Conservation (phyloP, 2,113 vertebrate genomes). For the Microcebus jonahi region DNA sequence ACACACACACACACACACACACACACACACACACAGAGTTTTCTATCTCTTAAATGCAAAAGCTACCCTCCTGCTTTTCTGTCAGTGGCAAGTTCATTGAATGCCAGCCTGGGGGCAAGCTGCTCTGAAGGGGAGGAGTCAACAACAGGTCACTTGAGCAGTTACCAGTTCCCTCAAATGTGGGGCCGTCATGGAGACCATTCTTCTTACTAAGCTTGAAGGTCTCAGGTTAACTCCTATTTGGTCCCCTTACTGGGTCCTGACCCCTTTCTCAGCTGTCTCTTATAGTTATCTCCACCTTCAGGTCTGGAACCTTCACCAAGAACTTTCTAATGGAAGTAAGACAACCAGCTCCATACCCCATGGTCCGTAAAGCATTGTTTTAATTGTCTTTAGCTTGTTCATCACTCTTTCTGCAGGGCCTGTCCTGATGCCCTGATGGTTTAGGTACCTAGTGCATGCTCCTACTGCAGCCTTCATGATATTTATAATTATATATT, state of each 20-base stretch:
- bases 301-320: neutral
- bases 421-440: neutral
- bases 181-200: neutral
- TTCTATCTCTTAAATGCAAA: constrained; percentile 36
- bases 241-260: neutral
- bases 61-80: neutral
- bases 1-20: no score
- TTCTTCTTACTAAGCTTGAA: neutral
- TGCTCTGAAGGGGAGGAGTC: neutral
- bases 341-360: neutral
- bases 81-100: neutral
- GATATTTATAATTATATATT: neutral
- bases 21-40: neutral
- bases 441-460: neutral
- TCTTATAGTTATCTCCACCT: neutral
- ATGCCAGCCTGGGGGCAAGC: neutral
- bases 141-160: neutral
- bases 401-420: neutral
- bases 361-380: neutral
- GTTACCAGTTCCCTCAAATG: no score
- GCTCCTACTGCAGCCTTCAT: neutral
- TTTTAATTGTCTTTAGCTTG: neutral
- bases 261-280: neutral
- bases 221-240: neutral
- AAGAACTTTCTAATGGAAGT: neutral